These are phyloP conservation scores for Chondrosia reniformis DNA, from an alignment of 37 sponge, comb jelly and placozoan species.

Conservation along the genomic window DNA sequence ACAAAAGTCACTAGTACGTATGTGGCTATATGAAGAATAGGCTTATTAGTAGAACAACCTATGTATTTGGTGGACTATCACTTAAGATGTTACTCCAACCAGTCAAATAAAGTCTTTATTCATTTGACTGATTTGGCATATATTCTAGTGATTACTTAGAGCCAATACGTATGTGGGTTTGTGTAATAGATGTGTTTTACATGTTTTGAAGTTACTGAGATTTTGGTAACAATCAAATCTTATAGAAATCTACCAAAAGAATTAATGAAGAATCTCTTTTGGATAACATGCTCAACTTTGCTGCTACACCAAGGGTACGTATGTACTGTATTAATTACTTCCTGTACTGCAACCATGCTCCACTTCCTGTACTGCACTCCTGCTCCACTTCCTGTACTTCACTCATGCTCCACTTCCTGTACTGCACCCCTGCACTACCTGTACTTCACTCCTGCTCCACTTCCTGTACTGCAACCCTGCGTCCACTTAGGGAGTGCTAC, in stretches of 20 bases:
- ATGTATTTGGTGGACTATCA: too few species aligned
- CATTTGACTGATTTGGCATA: not conserved
- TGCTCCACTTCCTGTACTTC: too few species aligned
- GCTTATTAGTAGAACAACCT: too few species aligned
- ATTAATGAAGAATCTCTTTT: conserved; percentile 50
- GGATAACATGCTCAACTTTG: conserved; percentile 83
- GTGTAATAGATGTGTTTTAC: not conserved
- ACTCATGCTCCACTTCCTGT: not conserved
- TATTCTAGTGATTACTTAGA: not conserved
- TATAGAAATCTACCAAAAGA: not conserved
- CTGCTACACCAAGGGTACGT: conserved; percentile 77
- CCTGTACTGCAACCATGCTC: not conserved
- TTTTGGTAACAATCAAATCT: not conserved
- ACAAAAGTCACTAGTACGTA: not conserved
- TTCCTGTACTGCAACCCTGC: not conserved
- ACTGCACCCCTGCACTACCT: not conserved
- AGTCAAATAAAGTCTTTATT: too few species aligned
- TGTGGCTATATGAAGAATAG: not conserved
- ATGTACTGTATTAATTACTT: not conserved
- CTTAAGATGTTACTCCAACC: too few species aligned
- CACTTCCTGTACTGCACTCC: not conserved
- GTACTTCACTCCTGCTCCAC: not conserved
- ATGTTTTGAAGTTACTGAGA: not conserved
- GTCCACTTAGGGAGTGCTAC: conserved; percentile 54
- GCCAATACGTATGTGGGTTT: not conserved